These are phyloP conservation scores for Istiophorus platypterus DNA, from an alignment of 2,113 vertebrate genomes.

Conservation along the genomic window DNA sequence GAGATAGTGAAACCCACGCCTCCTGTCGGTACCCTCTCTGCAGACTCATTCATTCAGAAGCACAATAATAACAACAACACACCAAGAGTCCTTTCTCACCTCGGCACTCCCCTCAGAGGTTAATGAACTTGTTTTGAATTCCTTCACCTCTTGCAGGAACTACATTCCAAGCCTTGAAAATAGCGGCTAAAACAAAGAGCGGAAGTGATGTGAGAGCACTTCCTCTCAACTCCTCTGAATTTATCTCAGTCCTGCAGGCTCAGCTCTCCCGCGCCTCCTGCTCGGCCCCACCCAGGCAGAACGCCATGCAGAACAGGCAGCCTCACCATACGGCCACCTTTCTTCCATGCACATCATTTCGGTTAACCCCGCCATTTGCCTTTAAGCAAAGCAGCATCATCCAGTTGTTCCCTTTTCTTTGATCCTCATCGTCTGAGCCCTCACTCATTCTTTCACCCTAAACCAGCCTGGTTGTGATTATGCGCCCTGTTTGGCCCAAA, in stretches of 20 bases:
- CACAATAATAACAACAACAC: conserved; percentile 7
- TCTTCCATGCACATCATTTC: conserved; percentile 20
- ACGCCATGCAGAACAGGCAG: conserved; percentile 3
- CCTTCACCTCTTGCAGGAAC: conserved; percentile 81
- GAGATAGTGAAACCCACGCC: background rate
- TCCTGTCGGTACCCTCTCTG: background rate
- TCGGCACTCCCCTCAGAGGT: conserved; percentile 46
- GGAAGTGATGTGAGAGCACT: conserved; percentile 83
- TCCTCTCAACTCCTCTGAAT: conserved; percentile 78
- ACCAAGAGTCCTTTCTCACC: conserved; percentile 25
- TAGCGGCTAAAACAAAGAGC: conserved; percentile 81
- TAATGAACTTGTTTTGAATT: conserved; percentile 86
- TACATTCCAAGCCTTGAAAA: conserved; percentile 83
- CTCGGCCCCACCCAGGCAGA: conserved; percentile 43
- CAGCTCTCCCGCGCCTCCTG: conserved; percentile 39
- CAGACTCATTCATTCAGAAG: conserved; percentile 37
- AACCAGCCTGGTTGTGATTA: conserved; percentile 57
- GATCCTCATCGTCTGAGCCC: conserved; percentile 34
- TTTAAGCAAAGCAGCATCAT: conserved; percentile 35
- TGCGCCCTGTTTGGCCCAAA: background rate
- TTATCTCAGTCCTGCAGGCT: conserved; percentile 81
- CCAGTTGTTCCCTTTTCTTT: conserved; percentile 34
- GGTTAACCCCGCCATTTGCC: conserved; percentile 48
- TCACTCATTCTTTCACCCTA: conserved; percentile 9
- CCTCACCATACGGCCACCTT: conserved; percentile 35